Conservation (phyloP, 2,797 vertebrate species). For the Fringilla coelebs region DNA sequence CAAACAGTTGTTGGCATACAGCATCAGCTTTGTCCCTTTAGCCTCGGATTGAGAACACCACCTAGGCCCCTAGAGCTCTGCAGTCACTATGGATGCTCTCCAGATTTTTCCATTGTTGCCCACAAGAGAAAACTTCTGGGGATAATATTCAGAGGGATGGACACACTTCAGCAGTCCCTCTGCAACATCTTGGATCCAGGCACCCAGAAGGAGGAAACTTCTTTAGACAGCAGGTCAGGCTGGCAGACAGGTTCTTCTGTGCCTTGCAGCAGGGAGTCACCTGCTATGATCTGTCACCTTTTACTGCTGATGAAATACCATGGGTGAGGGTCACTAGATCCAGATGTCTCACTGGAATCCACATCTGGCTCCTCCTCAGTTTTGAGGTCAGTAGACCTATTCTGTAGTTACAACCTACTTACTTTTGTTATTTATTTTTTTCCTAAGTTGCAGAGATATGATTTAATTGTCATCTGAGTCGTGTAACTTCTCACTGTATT, state of each 20-base stretch:
- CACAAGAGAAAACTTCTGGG: no score
- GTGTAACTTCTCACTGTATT: not conserved
- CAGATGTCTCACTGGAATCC: not conserved
- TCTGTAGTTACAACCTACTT: not conserved
- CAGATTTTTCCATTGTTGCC: not conserved
- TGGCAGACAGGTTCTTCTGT: not conserved
- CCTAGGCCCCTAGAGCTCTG: not conserved
- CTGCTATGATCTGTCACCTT: accelerated
- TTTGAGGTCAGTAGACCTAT: not conserved
- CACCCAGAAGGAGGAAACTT: not conserved
- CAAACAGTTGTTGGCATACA: no score
- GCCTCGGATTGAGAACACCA: not conserved
- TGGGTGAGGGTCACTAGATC: no score
- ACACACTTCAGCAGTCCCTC: not conserved
- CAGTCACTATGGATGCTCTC: no score
- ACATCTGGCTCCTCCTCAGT: not conserved
- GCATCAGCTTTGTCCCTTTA: not conserved
- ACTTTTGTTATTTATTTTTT: not conserved
- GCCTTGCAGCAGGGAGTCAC: not conserved
- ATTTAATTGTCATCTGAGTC: conserved; percentile 28
- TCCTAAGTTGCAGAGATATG: not conserved
- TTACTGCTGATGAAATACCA: not conserved
- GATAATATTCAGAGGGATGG: not conserved
- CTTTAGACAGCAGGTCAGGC: not conserved
- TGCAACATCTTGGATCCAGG: not conserved